phyloP scores from a whole-genome alignment of 2,888 invertebrate genomes.

The Idaea straminata region DNA sequence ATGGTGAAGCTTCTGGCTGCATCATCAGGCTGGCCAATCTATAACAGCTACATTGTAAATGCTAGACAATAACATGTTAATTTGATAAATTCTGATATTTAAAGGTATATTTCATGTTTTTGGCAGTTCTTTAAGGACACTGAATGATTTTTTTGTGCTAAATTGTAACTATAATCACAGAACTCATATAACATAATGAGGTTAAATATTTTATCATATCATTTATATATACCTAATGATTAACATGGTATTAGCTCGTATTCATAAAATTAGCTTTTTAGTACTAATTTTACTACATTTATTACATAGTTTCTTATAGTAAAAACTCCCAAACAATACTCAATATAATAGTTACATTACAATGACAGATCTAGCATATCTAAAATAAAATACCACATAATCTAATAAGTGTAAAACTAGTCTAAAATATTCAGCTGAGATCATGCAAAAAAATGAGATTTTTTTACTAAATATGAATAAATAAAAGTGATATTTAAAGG shows the following conservation, averaged over 20 bases:
- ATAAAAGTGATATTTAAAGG: constrained; percentile 53
- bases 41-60: neutral
- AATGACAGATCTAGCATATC: constrained; percentile 25
- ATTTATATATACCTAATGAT: constrained; percentile 27
- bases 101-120: constrained; percentile 12
- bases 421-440: neutral
- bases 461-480: neutral
- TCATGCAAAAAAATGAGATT: neutral
- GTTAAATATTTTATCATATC: constrained; percentile 24
- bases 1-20: neutral
- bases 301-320: constrained; percentile 17
- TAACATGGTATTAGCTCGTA: constrained; percentile 64
- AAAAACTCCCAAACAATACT: constrained; percentile 16
- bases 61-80: neutral
- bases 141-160: constrained; percentile 4
- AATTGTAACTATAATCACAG: constrained; percentile 18
- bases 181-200: constrained; percentile 12
- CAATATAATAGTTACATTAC: constrained; percentile 8
- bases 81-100: neutral
- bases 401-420: constrained; percentile 14
- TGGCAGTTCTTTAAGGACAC: constrained; percentile 21
- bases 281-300: constrained; percentile 22
- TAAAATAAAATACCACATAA: constrained; percentile 25
- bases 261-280: constrained; percentile 76
- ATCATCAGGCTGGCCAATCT: neutral